Evolutionary conservation across 64 coral and sea anemone species (phyloP).

Genomic region (Pocillopora verrucosa): DNA sequence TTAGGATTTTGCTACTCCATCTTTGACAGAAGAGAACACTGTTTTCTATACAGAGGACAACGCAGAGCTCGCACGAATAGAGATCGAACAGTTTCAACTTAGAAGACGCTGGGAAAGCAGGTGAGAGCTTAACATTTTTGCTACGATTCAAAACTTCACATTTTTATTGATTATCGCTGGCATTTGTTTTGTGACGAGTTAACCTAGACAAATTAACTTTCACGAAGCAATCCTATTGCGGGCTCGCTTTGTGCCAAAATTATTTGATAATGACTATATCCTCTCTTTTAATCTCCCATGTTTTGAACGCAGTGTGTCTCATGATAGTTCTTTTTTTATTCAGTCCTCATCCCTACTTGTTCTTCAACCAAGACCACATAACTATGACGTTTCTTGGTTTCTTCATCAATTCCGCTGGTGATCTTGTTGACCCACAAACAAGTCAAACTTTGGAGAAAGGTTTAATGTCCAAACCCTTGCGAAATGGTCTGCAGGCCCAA

Average conservation of each 20-base stretch:
- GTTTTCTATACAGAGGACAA: conserved; percentile 5
- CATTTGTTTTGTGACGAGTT: too few species aligned
- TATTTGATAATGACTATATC: too few species aligned
- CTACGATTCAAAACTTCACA: background rate
- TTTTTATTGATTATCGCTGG: background rate
- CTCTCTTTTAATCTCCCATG: too few species aligned
- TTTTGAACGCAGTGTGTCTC: background rate
- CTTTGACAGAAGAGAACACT: conserved; percentile 65
- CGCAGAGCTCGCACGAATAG: conserved; percentile 43
- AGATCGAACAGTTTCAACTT: conserved; percentile 60
- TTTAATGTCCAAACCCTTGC: conserved; percentile 63
- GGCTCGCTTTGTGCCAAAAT: too few species aligned
- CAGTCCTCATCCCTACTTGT: conserved; percentile 93
- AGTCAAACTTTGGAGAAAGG: conserved; percentile 19
- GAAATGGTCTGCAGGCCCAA: conserved; percentile 51
- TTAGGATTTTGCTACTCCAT: conserved; percentile 84
- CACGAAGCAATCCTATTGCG: too few species aligned
- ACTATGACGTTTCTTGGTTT: conserved; percentile 97
- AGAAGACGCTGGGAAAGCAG: conserved; percentile 72
- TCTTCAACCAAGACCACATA: conserved; percentile 87
- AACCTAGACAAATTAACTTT: too few species aligned
- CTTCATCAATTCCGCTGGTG: conserved; percentile 63
- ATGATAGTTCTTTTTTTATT: background rate
- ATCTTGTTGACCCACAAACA: conserved; percentile 78
- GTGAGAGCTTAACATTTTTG: conserved; percentile 1